Percentiles rank a stretch among this genome's conserved stretches.
These are phyloP conservation scores for Paramormyrops hopkinsi DNA, from an alignment of 2,797 vertebrate species.

Conservation along the genomic window DNA sequence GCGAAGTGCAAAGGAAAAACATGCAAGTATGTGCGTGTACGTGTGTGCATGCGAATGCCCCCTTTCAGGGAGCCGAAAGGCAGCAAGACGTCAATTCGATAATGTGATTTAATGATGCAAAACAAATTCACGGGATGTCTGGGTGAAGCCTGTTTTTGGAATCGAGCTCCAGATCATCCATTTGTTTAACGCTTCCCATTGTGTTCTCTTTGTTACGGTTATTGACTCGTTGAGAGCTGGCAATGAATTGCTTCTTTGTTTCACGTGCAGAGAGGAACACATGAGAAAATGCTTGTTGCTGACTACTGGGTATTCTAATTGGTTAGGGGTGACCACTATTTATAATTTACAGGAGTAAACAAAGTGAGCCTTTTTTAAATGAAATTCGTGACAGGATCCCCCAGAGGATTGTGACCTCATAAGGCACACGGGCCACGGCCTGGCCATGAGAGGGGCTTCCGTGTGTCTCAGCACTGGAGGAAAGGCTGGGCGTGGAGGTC, in stretches of 20 bases:
- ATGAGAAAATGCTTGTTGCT: not conserved
- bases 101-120: not conserved
- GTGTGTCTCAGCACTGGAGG: not conserved
- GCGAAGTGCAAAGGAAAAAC: not conserved
- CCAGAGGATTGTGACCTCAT: not conserved
- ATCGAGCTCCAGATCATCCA: not conserved
- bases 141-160: not conserved
- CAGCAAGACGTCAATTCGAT: not conserved
- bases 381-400: not conserved
- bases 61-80: not conserved
- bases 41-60: not conserved
- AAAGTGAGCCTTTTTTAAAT: not conserved
- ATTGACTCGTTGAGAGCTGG: not conserved
- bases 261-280: not conserved
- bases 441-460: not conserved
- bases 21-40: too few relatives aligned
- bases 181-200: not conserved
- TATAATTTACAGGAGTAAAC: not conserved
- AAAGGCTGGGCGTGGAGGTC: not conserved
- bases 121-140: not conserved
- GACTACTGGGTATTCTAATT: not conserved
- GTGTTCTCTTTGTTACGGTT: not conserved
- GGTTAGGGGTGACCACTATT: not conserved
- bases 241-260: not conserved
- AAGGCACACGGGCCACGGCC: not conserved